These are phyloP conservation scores for Catharus bicknelli DNA, from an alignment of 2,113 vertebrate species.

Conservation along the genomic window DNA sequence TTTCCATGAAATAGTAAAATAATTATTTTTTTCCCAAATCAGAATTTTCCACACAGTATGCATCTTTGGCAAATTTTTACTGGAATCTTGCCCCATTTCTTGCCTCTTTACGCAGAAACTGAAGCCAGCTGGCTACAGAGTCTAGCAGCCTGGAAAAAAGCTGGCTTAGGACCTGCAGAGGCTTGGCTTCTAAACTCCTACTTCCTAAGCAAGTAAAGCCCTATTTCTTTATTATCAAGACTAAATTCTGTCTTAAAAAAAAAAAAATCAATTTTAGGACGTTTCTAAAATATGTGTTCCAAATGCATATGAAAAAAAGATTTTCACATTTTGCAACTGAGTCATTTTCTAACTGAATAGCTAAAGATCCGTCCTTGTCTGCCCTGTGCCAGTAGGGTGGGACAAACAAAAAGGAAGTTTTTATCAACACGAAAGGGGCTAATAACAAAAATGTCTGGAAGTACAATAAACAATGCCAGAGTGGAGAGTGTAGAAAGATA, in stretches of 20 bases:
- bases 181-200: slow-evolving; percentile 5
- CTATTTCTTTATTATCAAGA: slow-evolving; percentile 3
- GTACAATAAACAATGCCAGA: not conserved
- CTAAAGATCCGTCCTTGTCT: slow-evolving; percentile 11
- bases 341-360: not conserved
- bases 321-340: not conserved
- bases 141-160: slow-evolving; percentile 10
- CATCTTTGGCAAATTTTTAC: not conserved
- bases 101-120: not conserved
- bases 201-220: not conserved
- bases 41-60: not conserved
- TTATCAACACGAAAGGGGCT: not conserved
- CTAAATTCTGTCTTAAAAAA: not conserved
- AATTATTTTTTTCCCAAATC: not conserved
- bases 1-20: not conserved
- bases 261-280: slow-evolving; percentile 1
- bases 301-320: slow-evolving; percentile 24
- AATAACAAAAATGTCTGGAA: not conserved
- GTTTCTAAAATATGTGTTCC: slow-evolving; percentile 48
- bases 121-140: slow-evolving; percentile 51
- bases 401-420: not conserved
- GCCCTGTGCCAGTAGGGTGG: not conserved
- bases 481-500: not conserved
- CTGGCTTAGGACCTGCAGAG: not conserved
- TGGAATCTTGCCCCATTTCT: slow-evolving; percentile 20